phyloP scores from a whole-genome alignment of 2,888 invertebrate species.

The Agrochola circellaris region DNA sequence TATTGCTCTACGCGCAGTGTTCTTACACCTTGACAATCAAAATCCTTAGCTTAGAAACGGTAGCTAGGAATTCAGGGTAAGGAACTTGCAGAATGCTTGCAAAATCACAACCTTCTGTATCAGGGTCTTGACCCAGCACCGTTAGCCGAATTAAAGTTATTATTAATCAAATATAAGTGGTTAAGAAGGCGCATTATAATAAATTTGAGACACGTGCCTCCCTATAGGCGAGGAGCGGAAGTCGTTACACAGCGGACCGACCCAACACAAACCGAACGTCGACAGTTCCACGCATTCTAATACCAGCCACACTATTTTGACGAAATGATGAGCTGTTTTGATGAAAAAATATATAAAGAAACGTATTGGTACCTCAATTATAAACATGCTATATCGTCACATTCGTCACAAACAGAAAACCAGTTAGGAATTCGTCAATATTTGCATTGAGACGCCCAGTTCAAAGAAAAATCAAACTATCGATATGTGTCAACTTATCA shows the following conservation, averaged over 20 bases:
- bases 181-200: slow-evolving; percentile 58
- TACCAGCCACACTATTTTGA: slow-evolving; percentile 52
- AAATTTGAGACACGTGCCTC: slow-evolving; percentile 75
- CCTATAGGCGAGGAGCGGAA: slow-evolving; percentile 72
- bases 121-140: not conserved
- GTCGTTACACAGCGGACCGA: slow-evolving; percentile 73
- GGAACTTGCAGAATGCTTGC: not conserved
- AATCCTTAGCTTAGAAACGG: not conserved
- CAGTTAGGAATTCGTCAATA: slow-evolving; percentile 32
- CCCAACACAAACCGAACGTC: slow-evolving; percentile 22
- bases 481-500: not conserved
- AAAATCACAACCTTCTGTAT: not conserved
- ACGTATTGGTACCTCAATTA: not conserved
- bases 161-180: slow-evolving; percentile 1
- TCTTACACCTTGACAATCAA: not conserved
- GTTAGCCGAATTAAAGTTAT: slow-evolving; percentile 2
- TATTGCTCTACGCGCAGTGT: no score
- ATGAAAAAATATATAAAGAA: slow-evolving; percentile 23
- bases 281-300: slow-evolving; percentile 75
- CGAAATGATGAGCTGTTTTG: slow-evolving; percentile 30
- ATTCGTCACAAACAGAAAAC: not conserved
- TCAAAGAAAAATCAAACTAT: not conserved
- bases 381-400: not conserved
- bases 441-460: not conserved
- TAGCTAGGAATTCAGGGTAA: not conserved